These are phyloP conservation scores for Oreochromis mossambicus DNA, from an alignment of 2,797 vertebrate genomes.

Conservation along the genomic window DNA sequence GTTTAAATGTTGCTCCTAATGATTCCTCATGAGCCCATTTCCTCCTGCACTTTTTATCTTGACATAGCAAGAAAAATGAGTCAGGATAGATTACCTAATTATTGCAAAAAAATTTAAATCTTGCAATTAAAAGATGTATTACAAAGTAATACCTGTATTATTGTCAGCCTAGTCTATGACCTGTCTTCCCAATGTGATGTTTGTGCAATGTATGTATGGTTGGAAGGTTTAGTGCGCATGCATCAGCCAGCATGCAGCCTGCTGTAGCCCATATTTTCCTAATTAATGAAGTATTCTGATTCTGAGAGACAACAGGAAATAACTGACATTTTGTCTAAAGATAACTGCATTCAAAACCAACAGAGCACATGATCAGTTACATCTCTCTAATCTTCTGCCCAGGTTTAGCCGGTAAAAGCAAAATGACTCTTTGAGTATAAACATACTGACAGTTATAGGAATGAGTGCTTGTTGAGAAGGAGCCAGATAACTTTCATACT, in stretches of 20 bases:
- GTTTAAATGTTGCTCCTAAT: not conserved
- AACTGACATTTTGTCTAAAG: not conserved
- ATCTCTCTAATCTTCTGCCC: not conserved
- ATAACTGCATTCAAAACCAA: not conserved
- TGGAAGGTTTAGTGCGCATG: no score
- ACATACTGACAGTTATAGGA: not conserved
- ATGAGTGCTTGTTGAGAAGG: not conserved
- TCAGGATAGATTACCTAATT: not conserved
- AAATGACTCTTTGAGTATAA: not conserved
- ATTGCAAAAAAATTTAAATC: not conserved
- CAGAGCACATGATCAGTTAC: not conserved
- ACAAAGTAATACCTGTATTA: not conserved
- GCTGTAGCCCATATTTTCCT: no score
- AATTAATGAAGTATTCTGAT: no score
- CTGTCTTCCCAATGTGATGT: not conserved
- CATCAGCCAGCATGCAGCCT: no score
- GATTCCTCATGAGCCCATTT: not conserved
- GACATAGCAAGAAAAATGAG: not conserved
- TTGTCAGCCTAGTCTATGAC: not conserved
- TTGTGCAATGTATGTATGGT: not conserved
- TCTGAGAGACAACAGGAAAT: not conserved
- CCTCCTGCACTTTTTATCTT: not conserved
- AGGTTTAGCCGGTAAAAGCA: not conserved
- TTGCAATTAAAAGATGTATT: not conserved
- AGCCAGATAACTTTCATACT: not conserved